Evolutionary conservation across 2,797 vertebrate species (phyloP).

Genomic region (Gastrophryne carolinensis): DNA sequence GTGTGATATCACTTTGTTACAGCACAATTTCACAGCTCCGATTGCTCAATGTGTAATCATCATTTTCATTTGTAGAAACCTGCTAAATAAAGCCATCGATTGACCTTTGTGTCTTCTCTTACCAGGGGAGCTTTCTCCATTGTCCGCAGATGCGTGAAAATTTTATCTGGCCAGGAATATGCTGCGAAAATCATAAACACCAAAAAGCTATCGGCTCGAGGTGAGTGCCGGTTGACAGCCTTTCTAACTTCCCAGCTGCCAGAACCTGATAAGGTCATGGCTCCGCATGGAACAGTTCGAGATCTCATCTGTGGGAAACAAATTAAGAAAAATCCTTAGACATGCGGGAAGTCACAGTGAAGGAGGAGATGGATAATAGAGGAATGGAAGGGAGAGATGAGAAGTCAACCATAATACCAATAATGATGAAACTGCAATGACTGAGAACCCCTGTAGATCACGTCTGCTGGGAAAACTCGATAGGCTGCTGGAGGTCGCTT

Average conservation of each 20-base stretch:
- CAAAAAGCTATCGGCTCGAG: slow-evolving; percentile 94
- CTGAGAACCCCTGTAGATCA: no score
- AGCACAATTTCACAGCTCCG: not conserved
- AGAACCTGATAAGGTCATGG: slow-evolving; percentile 2
- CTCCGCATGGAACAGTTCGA: slow-evolving; percentile 17
- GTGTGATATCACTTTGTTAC: not conserved
- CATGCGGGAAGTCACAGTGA: not conserved
- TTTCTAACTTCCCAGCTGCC: slow-evolving; percentile 6
- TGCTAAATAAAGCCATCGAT: not conserved
- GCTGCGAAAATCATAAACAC: slow-evolving; percentile 99
- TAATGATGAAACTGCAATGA: no score
- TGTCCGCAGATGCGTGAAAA: slow-evolving; percentile 92
- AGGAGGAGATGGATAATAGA: not conserved
- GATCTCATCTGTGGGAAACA: slow-evolving; percentile 23
- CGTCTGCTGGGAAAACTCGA: no score
- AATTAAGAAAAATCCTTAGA: slow-evolving; percentile 12
- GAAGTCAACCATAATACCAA: no score
- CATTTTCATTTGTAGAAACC: not conserved
- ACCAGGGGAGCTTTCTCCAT: slow-evolving; percentile 96
- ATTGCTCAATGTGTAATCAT: not conserved
- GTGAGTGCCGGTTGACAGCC: slow-evolving; percentile 65
- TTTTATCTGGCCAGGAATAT: slow-evolving; percentile 91
- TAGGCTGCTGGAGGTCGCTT: no score
- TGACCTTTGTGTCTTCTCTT: slow-evolving; percentile 47
- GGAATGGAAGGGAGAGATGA: no score